These are phyloP conservation scores for Panopea generosa DNA, from an alignment of 2,888 invertebrate species.

Conservation along the genomic window DNA sequence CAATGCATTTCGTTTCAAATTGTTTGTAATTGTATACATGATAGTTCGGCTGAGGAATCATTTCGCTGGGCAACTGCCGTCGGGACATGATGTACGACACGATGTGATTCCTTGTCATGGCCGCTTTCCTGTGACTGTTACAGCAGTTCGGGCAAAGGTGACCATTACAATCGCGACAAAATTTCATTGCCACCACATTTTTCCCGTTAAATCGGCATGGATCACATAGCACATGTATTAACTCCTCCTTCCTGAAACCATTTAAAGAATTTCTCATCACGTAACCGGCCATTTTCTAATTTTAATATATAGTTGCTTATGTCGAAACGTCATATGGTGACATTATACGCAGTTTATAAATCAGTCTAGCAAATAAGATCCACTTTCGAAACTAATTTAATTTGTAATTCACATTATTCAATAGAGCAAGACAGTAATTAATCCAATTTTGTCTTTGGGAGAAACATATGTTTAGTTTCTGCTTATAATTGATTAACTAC, in stretches of 20 bases:
- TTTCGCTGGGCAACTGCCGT: background rate
- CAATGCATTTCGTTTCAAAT: slow-evolving; percentile 21
- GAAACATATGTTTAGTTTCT: too few relatives aligned
- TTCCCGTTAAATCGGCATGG: slow-evolving; percentile 34
- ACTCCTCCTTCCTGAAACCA: slow-evolving; percentile 5
- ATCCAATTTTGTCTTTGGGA: too few relatives aligned
- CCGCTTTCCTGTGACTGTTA: slow-evolving; percentile 15
- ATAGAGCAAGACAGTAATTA: too few relatives aligned
- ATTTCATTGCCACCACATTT: slow-evolving; percentile 23
- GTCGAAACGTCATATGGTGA: too few relatives aligned
- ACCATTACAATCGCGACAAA: slow-evolving; percentile 27
- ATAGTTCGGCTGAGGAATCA: background rate
- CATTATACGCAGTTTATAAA: too few relatives aligned
- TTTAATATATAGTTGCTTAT: too few relatives aligned
- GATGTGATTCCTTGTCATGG: slow-evolving; percentile 21
- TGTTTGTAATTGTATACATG: background rate
- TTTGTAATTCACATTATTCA: too few relatives aligned
- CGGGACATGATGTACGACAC: slow-evolving; percentile 19
- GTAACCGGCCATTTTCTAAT: too few relatives aligned
- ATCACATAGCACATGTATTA: slow-evolving; percentile 23
- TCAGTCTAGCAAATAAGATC: too few relatives aligned
- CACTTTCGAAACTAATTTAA: too few relatives aligned
- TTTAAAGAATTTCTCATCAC: too few relatives aligned
- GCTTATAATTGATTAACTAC: too few relatives aligned
- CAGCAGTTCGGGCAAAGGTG: slow-evolving; percentile 30